These are phyloP conservation scores for Helleia helle DNA, from an alignment of 2,888 invertebrate species.

Conservation along the genomic window DNA sequence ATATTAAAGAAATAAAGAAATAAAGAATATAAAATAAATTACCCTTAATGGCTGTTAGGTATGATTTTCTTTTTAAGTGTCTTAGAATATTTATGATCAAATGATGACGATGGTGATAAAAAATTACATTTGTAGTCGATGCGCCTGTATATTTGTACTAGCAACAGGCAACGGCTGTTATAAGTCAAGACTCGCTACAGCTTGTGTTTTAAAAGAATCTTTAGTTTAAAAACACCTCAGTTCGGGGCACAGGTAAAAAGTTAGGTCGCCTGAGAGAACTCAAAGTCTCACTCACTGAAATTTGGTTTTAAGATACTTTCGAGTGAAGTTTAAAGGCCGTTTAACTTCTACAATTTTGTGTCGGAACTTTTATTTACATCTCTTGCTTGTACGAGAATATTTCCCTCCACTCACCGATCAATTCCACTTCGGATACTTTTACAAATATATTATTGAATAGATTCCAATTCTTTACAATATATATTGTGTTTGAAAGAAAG, in stretches of 20 bases:
- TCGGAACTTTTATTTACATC: slow-evolving; percentile 6
- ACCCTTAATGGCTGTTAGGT: no score
- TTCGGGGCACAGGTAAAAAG: slow-evolving; percentile 33
- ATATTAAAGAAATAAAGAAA: no score
- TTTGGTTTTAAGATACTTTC: slow-evolving; percentile 30
- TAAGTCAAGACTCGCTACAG: background rate
- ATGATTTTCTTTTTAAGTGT: no score
- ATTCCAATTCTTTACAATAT: no score
- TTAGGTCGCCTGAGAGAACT: slow-evolving; percentile 23
- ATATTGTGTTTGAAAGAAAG: no score
- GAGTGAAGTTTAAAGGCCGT: slow-evolving; percentile 7
- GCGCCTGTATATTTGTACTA: no score
- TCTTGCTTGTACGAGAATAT: background rate
- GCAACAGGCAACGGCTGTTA: no score
- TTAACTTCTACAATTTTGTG: slow-evolving; percentile 6
- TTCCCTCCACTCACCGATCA: background rate
- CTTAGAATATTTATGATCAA: no score
- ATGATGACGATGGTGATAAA: no score
- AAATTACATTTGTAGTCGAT: no score
- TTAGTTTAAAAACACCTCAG: slow-evolving; percentile 42
- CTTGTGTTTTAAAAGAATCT: background rate
- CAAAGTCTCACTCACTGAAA: slow-evolving; percentile 23
- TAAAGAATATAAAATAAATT: no score
- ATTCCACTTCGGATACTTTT: background rate
- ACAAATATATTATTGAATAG: no score